phyloP scores from a whole-genome alignment of 2,888 invertebrate genomes.

The Agonopterix alstromeriana region DNA sequence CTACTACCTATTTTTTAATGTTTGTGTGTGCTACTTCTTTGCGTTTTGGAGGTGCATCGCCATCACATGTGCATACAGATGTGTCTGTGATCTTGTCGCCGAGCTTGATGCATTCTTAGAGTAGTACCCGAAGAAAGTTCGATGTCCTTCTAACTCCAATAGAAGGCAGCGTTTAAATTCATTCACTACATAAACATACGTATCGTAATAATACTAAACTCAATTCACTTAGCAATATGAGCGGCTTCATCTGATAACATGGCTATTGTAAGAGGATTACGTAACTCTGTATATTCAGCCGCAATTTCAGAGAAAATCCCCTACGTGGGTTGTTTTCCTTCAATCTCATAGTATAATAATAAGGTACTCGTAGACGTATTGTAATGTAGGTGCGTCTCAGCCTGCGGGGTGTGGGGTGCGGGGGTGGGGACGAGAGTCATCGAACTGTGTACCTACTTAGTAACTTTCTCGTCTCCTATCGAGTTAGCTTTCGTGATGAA shows the following conservation, averaged over 20 bases:
- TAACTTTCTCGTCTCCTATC: too few relatives aligned
- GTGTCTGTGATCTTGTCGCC: too few relatives aligned
- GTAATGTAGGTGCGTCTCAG: not conserved
- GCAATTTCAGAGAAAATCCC: constrained; percentile 14
- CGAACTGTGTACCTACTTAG: not conserved
- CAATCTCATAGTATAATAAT: constrained; percentile 27
- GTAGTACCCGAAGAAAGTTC: too few relatives aligned
- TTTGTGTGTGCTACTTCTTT: too few relatives aligned
- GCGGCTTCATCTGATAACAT: constrained; percentile 9
- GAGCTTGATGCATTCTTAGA: too few relatives aligned
- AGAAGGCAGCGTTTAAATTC: too few relatives aligned
- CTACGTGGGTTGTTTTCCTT: constrained; percentile 33
- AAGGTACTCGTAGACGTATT: not conserved
- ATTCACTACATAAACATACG: too few relatives aligned
- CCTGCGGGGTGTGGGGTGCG: not conserved
- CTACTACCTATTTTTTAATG: too few relatives aligned
- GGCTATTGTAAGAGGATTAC: constrained; percentile 20
- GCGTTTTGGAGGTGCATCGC: too few relatives aligned
- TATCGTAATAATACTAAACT: not conserved
- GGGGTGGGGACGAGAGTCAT: not conserved
- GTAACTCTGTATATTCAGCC: constrained; percentile 19
- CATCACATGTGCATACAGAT: too few relatives aligned
- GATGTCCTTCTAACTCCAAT: too few relatives aligned
- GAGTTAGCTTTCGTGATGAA: too few relatives aligned
- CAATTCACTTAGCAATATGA: constrained; percentile 16